These are phyloP conservation scores for Acromyrmex echinatior DNA, from an alignment of 1,140 invertebrate genomes.

Conservation along the genomic window DNA sequence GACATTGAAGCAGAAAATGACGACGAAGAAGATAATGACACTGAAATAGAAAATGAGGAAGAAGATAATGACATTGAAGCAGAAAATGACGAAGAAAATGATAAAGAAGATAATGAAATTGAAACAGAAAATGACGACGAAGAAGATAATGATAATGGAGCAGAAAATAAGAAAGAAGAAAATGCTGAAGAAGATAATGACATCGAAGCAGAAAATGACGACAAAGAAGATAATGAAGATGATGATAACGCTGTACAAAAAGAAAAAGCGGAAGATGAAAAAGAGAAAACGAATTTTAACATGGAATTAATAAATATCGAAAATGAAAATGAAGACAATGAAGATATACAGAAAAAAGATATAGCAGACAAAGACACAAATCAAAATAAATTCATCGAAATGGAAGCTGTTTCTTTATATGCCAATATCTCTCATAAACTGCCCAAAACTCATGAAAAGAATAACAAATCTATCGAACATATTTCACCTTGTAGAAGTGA, in stretches of 20 bases:
- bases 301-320: too few species aligned
- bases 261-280: neutral
- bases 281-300: neutral
- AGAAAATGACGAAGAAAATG: neutral
- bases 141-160: neutral
- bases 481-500: neutral
- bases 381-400: neutral
- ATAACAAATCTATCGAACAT: neutral
- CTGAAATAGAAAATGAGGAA: slow-evolving; percentile 16
- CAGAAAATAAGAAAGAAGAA: neutral
- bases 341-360: neutral
- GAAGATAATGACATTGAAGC: slow-evolving; percentile 59
- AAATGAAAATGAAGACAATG: neutral
- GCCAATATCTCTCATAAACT: neutral
- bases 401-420: neutral
- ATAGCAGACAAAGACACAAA: neutral
- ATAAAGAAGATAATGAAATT: neutral
- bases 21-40: neutral
- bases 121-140: neutral
- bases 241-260: neutral
- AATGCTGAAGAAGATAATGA: too few species aligned
- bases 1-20: neutral
- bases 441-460: neutral
- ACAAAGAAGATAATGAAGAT: slow-evolving; percentile 41
- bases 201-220: neutral